phyloP scores from a whole-genome alignment of 2,113 vertebrate genomes.

The Hydrochoerus hydrochaeris region DNA sequence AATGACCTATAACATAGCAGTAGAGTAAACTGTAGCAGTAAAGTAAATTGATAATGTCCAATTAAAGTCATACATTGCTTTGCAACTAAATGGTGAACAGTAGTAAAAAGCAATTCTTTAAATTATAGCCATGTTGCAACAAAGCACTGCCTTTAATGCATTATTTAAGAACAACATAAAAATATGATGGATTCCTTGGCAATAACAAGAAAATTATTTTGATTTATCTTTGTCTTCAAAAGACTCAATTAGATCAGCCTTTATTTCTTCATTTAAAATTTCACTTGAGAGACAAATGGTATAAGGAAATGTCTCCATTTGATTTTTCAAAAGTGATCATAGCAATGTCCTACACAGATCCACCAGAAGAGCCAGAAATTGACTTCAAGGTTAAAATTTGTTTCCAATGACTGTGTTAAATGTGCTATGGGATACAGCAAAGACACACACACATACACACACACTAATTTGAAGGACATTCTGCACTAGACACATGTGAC shows the following conservation, averaged over 20 bases:
- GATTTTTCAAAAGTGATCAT: not conserved
- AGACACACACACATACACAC: not conserved
- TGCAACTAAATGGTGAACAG: not conserved
- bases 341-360: not conserved
- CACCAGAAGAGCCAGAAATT: not conserved
- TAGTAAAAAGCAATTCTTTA: not conserved
- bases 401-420: not conserved
- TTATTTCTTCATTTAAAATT: constrained; percentile 29
- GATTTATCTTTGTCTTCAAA: constrained; percentile 42
- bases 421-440: not conserved
- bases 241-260: not conserved
- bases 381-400: not conserved
- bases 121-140: not conserved
- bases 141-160: not conserved
- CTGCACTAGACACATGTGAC: not conserved
- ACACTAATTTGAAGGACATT: not conserved
- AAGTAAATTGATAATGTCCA: not conserved
- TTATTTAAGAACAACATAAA: not conserved
- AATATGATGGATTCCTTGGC: not conserved
- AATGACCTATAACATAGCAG: not conserved
- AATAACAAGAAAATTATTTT: not conserved
- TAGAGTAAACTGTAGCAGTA: not conserved
- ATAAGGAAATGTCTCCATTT: not conserved
- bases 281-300: not conserved
- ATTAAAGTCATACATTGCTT: not conserved